phyloP scores from a whole-genome alignment of 1,140 invertebrate genomes.

The Lucilia sericata region DNA sequence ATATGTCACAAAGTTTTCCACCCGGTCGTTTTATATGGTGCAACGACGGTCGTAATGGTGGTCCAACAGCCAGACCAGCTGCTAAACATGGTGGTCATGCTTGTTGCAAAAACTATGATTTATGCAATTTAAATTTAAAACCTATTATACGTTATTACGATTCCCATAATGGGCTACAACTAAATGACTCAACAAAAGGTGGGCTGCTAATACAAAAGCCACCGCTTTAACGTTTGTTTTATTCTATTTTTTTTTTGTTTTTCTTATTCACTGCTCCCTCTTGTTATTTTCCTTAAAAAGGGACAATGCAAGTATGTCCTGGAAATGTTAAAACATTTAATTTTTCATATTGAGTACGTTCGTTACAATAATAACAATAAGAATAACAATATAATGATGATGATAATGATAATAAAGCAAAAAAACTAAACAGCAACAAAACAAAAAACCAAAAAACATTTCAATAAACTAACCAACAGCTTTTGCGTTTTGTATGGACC shows the following conservation, averaged over 20 bases:
- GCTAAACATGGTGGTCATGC: conserved; percentile 57
- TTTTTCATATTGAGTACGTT: conserved; percentile 10
- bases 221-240: conserved; percentile 5
- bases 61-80: conserved; percentile 61
- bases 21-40: conserved; percentile 78
- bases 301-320: conserved; percentile 25
- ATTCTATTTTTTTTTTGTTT: not conserved
- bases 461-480: conserved; percentile 9
- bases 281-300: not conserved
- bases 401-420: not conserved
- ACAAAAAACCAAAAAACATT: not conserved
- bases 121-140: conserved; percentile 73
- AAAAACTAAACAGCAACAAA: conserved; percentile 7
- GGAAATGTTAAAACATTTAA: conserved; percentile 12
- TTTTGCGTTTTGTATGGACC: conserved; percentile 23
- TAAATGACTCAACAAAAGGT: conserved; percentile 18
- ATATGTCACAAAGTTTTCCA: conserved; percentile 77
- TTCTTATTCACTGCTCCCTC: conserved; percentile 26
- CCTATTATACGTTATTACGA: conserved; percentile 46
- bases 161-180: not conserved
- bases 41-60: conserved; percentile 68
- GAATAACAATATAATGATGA: not conserved
- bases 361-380: conserved; percentile 10
- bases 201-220: conserved; percentile 13
- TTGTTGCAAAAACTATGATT: conserved; percentile 75